phyloP scores from a whole-genome alignment of 2,797 vertebrate genomes.

The Sebastes oblongus region DNA sequence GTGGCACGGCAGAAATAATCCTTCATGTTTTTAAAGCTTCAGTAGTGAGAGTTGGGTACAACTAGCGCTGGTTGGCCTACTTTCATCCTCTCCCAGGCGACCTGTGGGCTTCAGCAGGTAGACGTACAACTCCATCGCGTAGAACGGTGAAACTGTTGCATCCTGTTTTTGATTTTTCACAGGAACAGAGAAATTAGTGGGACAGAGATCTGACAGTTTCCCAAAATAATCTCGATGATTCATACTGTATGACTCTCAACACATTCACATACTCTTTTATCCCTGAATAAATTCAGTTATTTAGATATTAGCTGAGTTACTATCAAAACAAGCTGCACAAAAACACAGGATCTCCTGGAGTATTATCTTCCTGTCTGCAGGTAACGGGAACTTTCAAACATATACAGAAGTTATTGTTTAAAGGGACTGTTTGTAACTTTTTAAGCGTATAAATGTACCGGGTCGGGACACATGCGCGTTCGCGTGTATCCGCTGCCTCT shows the following conservation, averaged over 20 bases:
- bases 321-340: neutral
- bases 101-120: constrained; percentile 40
- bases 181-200: neutral
- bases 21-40: constrained; percentile 5
- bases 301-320: neutral
- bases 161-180: constrained; percentile 37
- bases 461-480: too few species aligned
- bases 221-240: constrained; percentile 5
- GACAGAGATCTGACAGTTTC: neutral
- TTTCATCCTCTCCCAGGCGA: constrained; percentile 54
- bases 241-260: neutral
- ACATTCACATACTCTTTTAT: neutral
- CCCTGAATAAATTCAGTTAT: neutral
- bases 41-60: constrained; percentile 23
- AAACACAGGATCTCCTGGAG: neutral
- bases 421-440: too few species aligned
- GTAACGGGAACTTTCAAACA: neutral
- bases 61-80: constrained; percentile 54
- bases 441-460: too few species aligned
- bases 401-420: neutral
- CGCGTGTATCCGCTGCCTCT: too few species aligned
- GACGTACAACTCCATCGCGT: neutral
- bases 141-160: constrained; percentile 20
- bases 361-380: neutral
- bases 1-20: constrained; percentile 69